Percentiles rank a stretch among this genome's conserved stretches.
These are phyloP conservation scores for Heliconius hortense DNA, from an alignment of 2,888 invertebrate genomes.

Conservation along the genomic window DNA sequence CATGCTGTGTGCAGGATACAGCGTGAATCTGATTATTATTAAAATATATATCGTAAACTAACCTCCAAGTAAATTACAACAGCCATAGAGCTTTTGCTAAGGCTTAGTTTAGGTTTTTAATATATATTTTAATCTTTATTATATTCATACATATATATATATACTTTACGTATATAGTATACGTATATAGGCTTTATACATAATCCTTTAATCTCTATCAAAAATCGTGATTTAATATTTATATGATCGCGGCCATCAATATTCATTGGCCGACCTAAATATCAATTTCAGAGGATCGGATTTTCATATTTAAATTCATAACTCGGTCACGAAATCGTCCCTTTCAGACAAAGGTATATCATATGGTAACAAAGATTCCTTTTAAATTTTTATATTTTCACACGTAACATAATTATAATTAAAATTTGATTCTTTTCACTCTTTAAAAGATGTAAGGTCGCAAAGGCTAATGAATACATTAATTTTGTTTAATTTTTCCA, in stretches of 20 bases:
- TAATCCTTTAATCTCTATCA: neutral
- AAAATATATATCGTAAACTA: too few species aligned
- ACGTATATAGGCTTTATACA: neutral
- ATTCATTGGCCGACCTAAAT: slow-evolving; percentile 11
- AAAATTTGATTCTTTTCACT: neutral
- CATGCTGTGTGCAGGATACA: too few species aligned
- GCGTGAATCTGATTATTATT: too few species aligned
- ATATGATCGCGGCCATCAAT: slow-evolving; percentile 8
- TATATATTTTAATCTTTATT: too few species aligned
- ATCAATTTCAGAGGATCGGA: slow-evolving; percentile 18
- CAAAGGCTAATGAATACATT: too few species aligned
- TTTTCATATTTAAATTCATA: slow-evolving; percentile 24
- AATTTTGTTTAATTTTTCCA: too few species aligned
- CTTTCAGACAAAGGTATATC: slow-evolving; percentile 12
- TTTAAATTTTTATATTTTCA: neutral
- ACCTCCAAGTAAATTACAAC: too few species aligned
- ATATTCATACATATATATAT: neutral
- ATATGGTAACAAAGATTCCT: neutral
- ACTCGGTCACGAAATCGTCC: slow-evolving; percentile 21
- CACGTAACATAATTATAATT: neutral
- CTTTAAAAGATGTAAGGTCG: neutral
- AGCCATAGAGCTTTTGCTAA: too few species aligned
- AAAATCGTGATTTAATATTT: slow-evolving; percentile 19
- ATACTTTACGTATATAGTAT: too few species aligned
- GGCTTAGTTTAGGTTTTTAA: too few species aligned